Evolutionary conservation across 2,797 vertebrate species (phyloP).

Genomic region (Fistularia commersonii): DNA sequence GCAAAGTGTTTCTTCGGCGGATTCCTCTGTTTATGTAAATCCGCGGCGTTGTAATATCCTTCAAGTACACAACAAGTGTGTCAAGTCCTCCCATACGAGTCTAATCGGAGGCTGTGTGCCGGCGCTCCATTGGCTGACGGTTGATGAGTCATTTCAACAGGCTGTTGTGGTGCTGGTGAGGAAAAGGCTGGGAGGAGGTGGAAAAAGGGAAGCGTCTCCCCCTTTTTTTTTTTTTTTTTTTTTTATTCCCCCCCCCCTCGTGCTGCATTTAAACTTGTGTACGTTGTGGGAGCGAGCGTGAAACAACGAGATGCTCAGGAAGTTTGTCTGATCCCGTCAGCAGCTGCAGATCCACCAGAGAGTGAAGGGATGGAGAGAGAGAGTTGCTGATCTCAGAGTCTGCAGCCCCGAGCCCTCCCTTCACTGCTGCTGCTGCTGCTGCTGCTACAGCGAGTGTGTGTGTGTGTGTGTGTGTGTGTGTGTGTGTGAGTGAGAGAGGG

Average conservation of each 20-base stretch:
- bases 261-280: too few species aligned
- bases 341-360: conserved; percentile 17
- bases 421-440: conserved; percentile 58
- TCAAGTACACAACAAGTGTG: conserved; percentile 43
- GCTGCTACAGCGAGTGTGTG: too few species aligned
- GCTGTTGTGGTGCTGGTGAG: conserved; percentile 66
- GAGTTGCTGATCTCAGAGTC: conserved; percentile 59
- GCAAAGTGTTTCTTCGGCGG: too few species aligned
- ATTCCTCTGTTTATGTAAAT: too few species aligned
- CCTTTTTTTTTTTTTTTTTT: too few species aligned
- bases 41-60: too few species aligned
- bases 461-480: too few species aligned
- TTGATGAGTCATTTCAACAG: conserved; percentile 77
- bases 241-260: too few species aligned
- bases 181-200: conserved; percentile 45
- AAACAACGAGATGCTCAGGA: conserved; percentile 9
- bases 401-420: conserved; percentile 68
- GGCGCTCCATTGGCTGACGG: conserved; percentile 64
- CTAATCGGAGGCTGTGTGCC: conserved; percentile 65
- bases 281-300: conserved; percentile 3
- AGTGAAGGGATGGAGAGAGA: conserved; percentile 30
- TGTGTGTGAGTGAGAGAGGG: conserved; percentile 53
- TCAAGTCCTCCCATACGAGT: conserved; percentile 70
- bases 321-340: too few species aligned
- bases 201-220: conserved; percentile 48